phyloP scores from a whole-genome alignment of 2,113 vertebrate species.

The Cariama cristata region DNA sequence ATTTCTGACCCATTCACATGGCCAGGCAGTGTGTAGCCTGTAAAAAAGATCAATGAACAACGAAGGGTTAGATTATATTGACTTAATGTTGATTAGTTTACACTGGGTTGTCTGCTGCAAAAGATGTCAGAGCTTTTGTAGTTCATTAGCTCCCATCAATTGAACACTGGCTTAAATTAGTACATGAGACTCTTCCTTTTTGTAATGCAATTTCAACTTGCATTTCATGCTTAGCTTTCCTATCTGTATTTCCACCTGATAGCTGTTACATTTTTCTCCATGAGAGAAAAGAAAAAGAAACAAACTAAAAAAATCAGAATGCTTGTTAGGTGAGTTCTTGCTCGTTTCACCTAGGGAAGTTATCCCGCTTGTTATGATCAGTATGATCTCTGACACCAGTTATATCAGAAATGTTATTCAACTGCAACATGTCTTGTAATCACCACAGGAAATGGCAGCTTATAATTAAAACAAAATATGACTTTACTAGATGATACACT shows the following conservation, averaged over 20 bases:
- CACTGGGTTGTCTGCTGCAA: constrained; percentile 35
- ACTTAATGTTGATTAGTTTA: constrained; percentile 68
- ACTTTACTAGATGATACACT: neutral
- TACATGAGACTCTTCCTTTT: constrained; percentile 24
- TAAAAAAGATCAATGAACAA: constrained; percentile 61
- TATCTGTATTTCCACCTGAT: neutral
- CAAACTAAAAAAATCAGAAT: neutral
- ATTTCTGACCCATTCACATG: constrained; percentile 14
- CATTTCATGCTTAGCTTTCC: constrained; percentile 42
- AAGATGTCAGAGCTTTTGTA: constrained; percentile 66
- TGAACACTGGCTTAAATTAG: constrained; percentile 58
- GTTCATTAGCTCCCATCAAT: constrained; percentile 67
- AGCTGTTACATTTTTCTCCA: neutral
- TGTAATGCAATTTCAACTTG: constrained; percentile 37
- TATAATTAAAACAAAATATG: neutral
- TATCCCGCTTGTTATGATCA: neutral
- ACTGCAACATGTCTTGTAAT: neutral
- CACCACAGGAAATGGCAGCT: neutral
- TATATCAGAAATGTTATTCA: neutral
- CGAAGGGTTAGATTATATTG: constrained; percentile 50
- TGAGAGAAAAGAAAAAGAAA: neutral
- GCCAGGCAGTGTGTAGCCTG: neutral
- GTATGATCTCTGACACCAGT: neutral
- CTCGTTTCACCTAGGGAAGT: neutral
- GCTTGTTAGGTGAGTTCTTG: neutral